phyloP scores from a whole-genome alignment of 2,113 vertebrate species.

The Crotalus viridis region DNA sequence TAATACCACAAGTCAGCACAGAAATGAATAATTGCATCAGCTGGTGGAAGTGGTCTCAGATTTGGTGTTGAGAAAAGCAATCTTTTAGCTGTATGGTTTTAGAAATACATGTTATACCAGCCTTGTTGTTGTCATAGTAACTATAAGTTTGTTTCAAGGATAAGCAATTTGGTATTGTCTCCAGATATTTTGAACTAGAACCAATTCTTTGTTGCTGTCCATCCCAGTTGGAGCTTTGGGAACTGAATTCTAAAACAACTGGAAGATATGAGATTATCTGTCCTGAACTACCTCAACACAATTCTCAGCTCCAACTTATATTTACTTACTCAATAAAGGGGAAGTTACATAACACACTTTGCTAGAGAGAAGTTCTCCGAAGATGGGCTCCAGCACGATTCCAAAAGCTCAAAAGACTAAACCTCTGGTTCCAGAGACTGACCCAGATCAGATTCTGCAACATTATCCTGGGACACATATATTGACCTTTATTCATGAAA shows the following conservation, averaged over 20 bases:
- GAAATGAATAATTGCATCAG: neutral
- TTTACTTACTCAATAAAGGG: neutral
- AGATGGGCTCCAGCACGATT: neutral
- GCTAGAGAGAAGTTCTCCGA: neutral
- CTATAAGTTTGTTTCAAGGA: neutral
- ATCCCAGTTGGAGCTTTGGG: neutral
- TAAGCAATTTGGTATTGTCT: neutral
- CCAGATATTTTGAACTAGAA: neutral
- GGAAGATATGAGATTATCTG: neutral
- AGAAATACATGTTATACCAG: neutral
- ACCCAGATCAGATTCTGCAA: neutral
- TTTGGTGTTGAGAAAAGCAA: neutral
- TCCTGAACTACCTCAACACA: neutral
- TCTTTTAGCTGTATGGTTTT: neutral
- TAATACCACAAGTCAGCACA: neutral
- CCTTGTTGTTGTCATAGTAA: neutral
- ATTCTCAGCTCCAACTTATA: neutral
- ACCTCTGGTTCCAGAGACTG: neutral
- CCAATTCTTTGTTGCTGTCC: neutral
- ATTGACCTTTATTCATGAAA: neutral
- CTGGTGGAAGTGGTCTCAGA: neutral
- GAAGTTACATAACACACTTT: neutral
- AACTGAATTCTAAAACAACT: neutral
- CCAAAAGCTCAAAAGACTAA: neutral
- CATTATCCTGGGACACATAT: neutral